A percentile compares a stretch with the other conserved stretches of the same genome.
Evolutionary conservation across 2,113 vertebrate genomes (phyloP).

Genomic region (Paradisaea rubra): DNA sequence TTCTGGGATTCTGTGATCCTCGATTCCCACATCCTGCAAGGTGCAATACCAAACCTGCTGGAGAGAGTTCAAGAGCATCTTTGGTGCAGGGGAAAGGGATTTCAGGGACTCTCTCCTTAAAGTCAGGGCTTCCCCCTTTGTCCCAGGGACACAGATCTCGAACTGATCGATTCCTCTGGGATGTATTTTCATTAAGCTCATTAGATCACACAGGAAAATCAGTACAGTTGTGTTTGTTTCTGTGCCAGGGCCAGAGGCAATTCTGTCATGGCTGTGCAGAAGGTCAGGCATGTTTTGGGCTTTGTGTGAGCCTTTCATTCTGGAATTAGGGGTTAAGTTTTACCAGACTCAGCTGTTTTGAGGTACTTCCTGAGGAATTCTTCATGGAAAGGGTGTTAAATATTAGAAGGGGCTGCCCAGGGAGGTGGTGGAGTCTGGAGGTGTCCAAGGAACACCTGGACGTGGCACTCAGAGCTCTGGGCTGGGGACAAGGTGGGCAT

Average conservation of each 20-base stretch:
- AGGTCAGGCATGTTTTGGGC: not conserved
- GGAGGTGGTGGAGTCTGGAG: not conserved
- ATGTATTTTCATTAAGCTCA: not conserved
- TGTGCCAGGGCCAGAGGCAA: not conserved
- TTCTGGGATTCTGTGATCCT: not conserved
- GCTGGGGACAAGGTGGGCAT: not conserved
- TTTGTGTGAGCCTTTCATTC: not conserved
- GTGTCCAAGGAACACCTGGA: not conserved
- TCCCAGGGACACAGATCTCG: not conserved
- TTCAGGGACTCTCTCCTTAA: not conserved
- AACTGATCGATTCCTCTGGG: not conserved
- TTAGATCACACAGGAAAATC: not conserved
- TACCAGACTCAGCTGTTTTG: not conserved
- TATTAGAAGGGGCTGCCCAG: not conserved
- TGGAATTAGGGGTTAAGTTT: not conserved
- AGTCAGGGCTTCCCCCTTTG: not conserved
- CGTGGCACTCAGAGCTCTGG: not conserved
- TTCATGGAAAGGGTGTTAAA: not conserved
- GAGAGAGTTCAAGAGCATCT: not conserved
- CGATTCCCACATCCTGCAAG: not conserved
- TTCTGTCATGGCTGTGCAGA: not conserved
- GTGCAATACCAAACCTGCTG: not conserved
- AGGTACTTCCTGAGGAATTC: not conserved
- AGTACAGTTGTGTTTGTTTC: not conserved
- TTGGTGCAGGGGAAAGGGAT: not conserved